phyloP scores from a whole-genome alignment of 2,113 vertebrate genomes.

The Pogonocichla stellata region DNA sequence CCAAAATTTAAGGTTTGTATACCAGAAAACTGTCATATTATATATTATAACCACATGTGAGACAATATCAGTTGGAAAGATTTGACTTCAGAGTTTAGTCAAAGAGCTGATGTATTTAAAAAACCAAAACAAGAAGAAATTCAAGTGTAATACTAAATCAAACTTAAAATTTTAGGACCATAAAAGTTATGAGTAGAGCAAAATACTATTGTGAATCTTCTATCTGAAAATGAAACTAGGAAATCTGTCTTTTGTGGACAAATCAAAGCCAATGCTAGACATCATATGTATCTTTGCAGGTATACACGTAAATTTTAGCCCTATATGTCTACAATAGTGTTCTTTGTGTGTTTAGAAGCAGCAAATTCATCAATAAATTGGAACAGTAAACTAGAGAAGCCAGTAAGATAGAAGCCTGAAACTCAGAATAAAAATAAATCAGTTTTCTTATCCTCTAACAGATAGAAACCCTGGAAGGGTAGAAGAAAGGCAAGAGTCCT shows the following conservation, averaged over 20 bases:
- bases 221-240: neutral
- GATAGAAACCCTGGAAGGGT: conserved; percentile 64
- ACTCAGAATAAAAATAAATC: conserved; percentile 62
- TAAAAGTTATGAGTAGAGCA: neutral
- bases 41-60: neutral
- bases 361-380: conserved; percentile 36
- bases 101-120: neutral
- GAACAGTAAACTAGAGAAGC: conserved; percentile 34
- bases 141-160: neutral
- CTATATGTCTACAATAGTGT: neutral
- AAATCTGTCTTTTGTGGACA: neutral
- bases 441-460: conserved; percentile 65
- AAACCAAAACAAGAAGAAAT: neutral
- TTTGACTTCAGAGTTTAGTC: neutral
- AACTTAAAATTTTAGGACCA: neutral
- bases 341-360: neutral
- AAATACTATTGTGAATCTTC: neutral
- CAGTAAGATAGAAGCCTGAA: conserved; percentile 36
- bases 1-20: neutral
- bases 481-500: conserved; percentile 55
- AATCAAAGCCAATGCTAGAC: neutral
- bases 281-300: neutral
- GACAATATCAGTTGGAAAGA: neutral
- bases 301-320: conserved; percentile 22
- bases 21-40: neutral